Evolutionary conservation across 2,113 vertebrate genomes (phyloP).

Genomic region (Reinhardtius hippoglossoides): DNA sequence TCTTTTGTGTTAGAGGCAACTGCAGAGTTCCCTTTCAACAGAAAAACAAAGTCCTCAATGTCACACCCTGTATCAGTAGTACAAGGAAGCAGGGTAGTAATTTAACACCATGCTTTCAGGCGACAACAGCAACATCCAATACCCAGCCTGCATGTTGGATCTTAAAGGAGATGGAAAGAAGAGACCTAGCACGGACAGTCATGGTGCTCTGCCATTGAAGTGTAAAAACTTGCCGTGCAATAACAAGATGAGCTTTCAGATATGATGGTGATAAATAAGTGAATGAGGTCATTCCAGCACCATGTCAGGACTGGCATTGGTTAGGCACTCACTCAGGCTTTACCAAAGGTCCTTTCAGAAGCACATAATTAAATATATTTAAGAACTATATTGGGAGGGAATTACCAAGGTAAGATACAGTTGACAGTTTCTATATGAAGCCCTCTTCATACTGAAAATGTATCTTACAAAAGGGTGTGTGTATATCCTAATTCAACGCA

Average conservation of each 20-base stretch:
- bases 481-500: background rate
- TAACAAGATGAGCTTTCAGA: conserved; percentile 65
- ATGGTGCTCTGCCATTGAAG: background rate
- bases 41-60: conserved; percentile 52
- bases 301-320: background rate
- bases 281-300: conserved; percentile 33
- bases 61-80: conserved; percentile 60
- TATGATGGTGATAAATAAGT: conserved; percentile 41
- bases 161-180: conserved; percentile 18
- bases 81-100: conserved; percentile 66
- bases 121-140: conserved; percentile 60
- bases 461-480: conserved; percentile 41
- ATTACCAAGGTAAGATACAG: background rate
- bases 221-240: conserved; percentile 46
- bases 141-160: conserved; percentile 8
- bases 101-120: conserved; percentile 62
- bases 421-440: background rate
- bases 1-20: conserved; percentile 28
- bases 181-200: background rate
- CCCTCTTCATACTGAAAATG: conserved; percentile 2
- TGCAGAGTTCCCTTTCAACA: conserved; percentile 28
- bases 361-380: background rate
- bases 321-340: background rate
- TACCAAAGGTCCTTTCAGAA: conserved; percentile 15
- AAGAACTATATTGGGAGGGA: background rate